These are phyloP conservation scores for Eonycteris spelaea DNA, from an alignment of 2,113 vertebrate genomes.

Conservation along the genomic window DNA sequence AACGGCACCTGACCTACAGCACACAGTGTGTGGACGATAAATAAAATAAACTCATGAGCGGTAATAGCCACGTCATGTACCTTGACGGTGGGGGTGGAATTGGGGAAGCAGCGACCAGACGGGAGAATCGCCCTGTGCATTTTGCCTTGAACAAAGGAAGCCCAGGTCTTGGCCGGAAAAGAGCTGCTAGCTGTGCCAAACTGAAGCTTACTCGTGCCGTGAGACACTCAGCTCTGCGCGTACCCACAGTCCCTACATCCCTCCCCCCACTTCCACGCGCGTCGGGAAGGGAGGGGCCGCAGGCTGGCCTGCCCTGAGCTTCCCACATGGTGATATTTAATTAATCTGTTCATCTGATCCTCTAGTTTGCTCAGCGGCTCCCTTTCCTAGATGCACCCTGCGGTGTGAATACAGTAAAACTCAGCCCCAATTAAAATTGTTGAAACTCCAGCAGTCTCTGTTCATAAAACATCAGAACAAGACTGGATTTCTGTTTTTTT, in stretches of 20 bases:
- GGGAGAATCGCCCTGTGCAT: too few species aligned
- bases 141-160: neutral
- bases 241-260: neutral
- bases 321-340: constrained; percentile 49
- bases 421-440: constrained; percentile 67
- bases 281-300: neutral
- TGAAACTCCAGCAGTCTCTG: constrained; percentile 45
- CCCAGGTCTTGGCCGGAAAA: neutral
- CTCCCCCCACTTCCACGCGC: too few species aligned
- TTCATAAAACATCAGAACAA: constrained; percentile 74
- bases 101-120: neutral
- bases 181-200: neutral
- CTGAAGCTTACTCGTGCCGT: neutral
- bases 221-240: accelerated
- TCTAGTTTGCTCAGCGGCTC: constrained; percentile 42
- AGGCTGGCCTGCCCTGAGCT: neutral
- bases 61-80: neutral
- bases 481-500: neutral
- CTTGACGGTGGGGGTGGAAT: neutral
- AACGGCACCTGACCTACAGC: too few species aligned
- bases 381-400: constrained; percentile 35
- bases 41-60: neutral
- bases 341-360: constrained; percentile 65
- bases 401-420: constrained; percentile 55
- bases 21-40: neutral